Evolutionary conservation across 2,113 vertebrate species (phyloP).

Genomic region (Cyprinodon brontotheroides): DNA sequence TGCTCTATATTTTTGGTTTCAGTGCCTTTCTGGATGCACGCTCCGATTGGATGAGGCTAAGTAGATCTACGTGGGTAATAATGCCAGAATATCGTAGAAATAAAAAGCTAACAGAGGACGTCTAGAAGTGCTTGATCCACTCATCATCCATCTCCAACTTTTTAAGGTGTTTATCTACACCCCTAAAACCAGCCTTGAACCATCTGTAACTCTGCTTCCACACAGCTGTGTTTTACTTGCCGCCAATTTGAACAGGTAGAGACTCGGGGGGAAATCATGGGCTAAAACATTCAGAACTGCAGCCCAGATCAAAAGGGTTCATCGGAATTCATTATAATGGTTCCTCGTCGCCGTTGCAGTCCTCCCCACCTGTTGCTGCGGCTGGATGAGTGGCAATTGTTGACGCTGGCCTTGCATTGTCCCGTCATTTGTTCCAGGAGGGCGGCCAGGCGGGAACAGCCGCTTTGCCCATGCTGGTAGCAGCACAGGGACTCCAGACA

Average conservation of each 20-base stretch:
- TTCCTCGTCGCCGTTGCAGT: slow-evolving; percentile 1
- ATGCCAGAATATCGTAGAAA: slow-evolving; percentile 9
- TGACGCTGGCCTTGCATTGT: slow-evolving; percentile 57
- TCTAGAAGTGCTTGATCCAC: slow-evolving; percentile 15
- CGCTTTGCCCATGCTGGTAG: slow-evolving; percentile 90
- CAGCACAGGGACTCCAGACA: slow-evolving; percentile 99
- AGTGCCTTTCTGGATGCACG: slow-evolving; percentile 14
- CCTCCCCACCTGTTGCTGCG: slow-evolving; percentile 80
- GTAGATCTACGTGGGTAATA: background rate
- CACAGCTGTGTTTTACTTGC: background rate
- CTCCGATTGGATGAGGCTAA: background rate
- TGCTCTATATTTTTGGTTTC: slow-evolving; percentile 32
- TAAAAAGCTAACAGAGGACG: slow-evolving; percentile 15
- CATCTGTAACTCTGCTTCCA: slow-evolving; percentile 5
- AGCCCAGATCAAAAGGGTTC: slow-evolving; percentile 62
- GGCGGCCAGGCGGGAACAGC: slow-evolving; percentile 87
- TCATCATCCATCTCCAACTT: slow-evolving; percentile 16
- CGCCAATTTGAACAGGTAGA: slow-evolving; percentile 12
- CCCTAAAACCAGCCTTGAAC: slow-evolving; percentile 14
- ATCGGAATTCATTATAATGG: slow-evolving; percentile 33
- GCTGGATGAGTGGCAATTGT: slow-evolving; percentile 79
- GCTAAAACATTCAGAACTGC: slow-evolving; percentile 14
- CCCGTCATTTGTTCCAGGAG: slow-evolving; percentile 90
- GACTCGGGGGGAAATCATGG: slow-evolving; percentile 24
- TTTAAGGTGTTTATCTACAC: background rate